Evolutionary conservation across 2,797 vertebrate species (phyloP).

Genomic region (Neomorphus geoffroyi): DNA sequence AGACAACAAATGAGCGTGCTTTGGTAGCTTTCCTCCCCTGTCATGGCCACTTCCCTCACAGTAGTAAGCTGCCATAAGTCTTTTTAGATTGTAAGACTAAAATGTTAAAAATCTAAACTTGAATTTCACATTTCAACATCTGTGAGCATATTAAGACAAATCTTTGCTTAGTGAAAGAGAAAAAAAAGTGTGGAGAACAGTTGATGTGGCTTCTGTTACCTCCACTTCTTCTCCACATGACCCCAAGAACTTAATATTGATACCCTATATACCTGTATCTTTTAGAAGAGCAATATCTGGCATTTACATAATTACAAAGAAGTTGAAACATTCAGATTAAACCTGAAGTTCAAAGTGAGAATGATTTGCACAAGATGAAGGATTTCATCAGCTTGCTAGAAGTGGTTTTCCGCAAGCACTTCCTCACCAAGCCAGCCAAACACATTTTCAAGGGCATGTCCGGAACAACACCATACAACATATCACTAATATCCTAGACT

Average conservation of each 20-base stretch:
- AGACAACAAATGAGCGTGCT: neutral
- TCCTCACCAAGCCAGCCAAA: neutral
- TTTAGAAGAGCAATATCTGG: neutral
- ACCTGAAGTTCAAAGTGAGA: neutral
- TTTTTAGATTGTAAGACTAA: neutral
- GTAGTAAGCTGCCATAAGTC: neutral
- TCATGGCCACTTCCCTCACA: neutral
- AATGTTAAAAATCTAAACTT: neutral
- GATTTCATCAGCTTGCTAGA: neutral
- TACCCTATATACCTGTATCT: neutral
- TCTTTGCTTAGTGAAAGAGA: neutral
- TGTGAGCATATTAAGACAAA: neutral
- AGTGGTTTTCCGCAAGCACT: neutral
- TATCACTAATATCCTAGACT: neutral
- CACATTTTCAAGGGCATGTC: neutral
- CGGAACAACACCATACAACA: accelerated
- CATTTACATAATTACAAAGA: neutral
- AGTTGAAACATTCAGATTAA: neutral
- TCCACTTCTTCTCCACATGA: neutral
- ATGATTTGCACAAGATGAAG: neutral
- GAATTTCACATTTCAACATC: neutral
- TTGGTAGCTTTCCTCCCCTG: neutral
- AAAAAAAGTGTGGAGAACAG: neutral
- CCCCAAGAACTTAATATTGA: accelerated
- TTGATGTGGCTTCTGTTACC: accelerated